phyloP scores from a whole-genome alignment of 2,888 invertebrate genomes.

The Chrysolina oricalcia region DNA sequence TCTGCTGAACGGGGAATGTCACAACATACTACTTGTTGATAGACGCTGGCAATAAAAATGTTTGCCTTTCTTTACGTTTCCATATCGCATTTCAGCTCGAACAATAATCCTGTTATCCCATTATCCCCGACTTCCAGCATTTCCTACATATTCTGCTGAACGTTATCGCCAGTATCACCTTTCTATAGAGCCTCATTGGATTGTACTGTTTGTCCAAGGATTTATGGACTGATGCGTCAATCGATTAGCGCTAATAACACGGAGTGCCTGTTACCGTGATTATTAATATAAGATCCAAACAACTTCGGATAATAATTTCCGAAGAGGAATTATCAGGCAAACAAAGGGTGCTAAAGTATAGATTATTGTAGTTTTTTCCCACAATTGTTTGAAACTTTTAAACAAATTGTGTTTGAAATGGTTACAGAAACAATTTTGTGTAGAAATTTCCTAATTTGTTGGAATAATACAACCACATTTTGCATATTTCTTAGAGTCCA shows the following conservation, averaged over 20 bases:
- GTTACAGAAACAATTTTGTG: too few species aligned
- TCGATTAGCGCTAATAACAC: neutral
- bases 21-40: neutral
- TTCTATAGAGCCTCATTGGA: neutral
- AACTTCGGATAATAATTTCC: too few species aligned
- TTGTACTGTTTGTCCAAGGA: neutral
- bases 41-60: constrained; percentile 6
- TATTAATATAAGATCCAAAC: too few species aligned
- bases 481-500: too few species aligned
- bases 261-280: too few species aligned
- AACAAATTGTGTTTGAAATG: too few species aligned
- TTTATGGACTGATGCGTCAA: neutral
- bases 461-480: too few species aligned
- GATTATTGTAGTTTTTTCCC: too few species aligned
- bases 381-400: too few species aligned
- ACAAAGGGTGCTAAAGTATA: too few species aligned
- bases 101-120: constrained; percentile 17
- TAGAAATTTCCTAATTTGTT: too few species aligned
- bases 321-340: too few species aligned
- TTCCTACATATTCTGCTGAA: constrained; percentile 13
- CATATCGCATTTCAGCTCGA: constrained; percentile 21
- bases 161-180: neutral
- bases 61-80: neutral
- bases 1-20: neutral
- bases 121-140: neutral